These are phyloP conservation scores for Phymorhynchus buccinoides DNA, from an alignment of 1,140 invertebrate species.

Conservation along the genomic window DNA sequence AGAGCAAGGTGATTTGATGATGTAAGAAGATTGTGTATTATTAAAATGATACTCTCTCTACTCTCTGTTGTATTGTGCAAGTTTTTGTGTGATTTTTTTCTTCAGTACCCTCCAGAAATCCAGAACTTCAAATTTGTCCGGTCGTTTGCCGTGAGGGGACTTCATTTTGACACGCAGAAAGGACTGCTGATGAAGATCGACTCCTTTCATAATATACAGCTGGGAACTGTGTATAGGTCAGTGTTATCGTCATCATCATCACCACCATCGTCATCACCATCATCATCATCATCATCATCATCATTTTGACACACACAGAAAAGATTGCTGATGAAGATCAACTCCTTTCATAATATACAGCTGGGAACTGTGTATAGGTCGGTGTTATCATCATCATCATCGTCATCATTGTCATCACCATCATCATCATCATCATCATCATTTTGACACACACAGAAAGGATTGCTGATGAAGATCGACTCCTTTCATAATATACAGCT, in stretches of 20 bases:
- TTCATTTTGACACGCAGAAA: slow-evolving; percentile 97
- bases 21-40: too few species aligned
- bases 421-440: too few species aligned
- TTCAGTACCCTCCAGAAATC: slow-evolving; percentile 94
- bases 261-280: too few species aligned
- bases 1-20: too few species aligned
- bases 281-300: too few species aligned
- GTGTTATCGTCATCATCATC: too few species aligned
- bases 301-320: slow-evolving; percentile 97
- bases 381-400: too few species aligned
- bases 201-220: slow-evolving; percentile 96
- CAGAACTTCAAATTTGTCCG: slow-evolving; percentile 83
- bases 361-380: slow-evolving; percentile 92
- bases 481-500: slow-evolving; percentile 97
- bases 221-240: slow-evolving; percentile 92
- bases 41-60: too few species aligned
- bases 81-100: too few species aligned
- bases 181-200: slow-evolving; percentile 96
- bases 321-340: slow-evolving; percentile 94
- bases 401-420: too few species aligned
- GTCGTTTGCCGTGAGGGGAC: slow-evolving; percentile 91
- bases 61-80: too few species aligned
- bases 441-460: slow-evolving; percentile 97
- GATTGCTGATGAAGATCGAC: slow-evolving; percentile 94
- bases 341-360: slow-evolving; percentile 97